Evolutionary conservation across 1,140 invertebrate genomes (phyloP).

Genomic region (Drosophila rhopaloa): DNA sequence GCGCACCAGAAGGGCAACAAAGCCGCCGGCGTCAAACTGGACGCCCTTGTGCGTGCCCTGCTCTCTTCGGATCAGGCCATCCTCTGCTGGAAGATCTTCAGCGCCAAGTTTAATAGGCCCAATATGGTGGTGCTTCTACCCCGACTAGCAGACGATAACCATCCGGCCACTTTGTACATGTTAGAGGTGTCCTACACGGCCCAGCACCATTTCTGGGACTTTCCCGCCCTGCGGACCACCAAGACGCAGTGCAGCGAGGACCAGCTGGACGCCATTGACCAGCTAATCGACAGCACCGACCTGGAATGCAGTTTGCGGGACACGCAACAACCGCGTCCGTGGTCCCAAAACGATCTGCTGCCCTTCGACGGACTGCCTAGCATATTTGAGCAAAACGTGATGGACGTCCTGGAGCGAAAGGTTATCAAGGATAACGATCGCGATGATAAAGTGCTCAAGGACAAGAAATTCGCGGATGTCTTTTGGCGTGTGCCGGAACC

Average conservation of each 20-base stretch:
- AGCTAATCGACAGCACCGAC: conserved; percentile 74
- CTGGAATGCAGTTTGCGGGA: conserved; percentile 52
- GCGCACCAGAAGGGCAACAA: conserved; percentile 63
- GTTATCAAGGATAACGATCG: conserved; percentile 12
- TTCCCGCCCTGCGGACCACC: conserved; percentile 59
- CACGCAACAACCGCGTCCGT: conserved; percentile 52
- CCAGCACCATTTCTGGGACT: conserved; percentile 79
- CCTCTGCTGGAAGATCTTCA: conserved; percentile 78
- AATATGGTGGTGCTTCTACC: conserved; percentile 71
- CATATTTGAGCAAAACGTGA: conserved; percentile 71
- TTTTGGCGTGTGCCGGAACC: conserved; percentile 73
- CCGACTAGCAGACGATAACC: conserved; percentile 50
- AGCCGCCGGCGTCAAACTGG: conserved; percentile 65
- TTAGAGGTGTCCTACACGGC: conserved; percentile 72
- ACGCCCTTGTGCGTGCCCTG: conserved; percentile 70
- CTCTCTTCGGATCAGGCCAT: conserved; percentile 49
- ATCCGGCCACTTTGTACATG: conserved; percentile 68
- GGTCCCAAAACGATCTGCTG: conserved; percentile 60
- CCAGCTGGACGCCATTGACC: conserved; percentile 69
- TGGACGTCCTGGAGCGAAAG: conserved; percentile 71
- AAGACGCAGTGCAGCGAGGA: conserved; percentile 65
- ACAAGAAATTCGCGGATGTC: conserved; percentile 59
- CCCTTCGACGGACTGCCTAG: conserved; percentile 69
- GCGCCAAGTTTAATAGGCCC: conserved; percentile 63
- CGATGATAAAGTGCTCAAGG: conserved; percentile 30